Base-by-base conservation (phyloP, 2,888 invertebrate genomes). In the Unio delphinus region DNA sequence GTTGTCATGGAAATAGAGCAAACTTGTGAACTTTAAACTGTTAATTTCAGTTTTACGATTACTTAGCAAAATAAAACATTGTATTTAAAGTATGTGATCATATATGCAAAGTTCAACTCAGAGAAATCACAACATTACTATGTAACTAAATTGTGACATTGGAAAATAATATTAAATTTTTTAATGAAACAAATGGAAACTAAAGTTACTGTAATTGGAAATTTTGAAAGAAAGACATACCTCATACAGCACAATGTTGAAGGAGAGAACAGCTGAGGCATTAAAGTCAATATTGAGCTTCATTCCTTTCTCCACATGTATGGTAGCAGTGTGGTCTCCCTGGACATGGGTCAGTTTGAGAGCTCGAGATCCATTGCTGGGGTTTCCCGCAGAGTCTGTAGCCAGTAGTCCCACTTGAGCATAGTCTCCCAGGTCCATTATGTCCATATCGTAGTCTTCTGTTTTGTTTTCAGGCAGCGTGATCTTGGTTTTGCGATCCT, bases 201-300 rank as follows among this genome's bases (percentile, higher is more conserved):
- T 45, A 45, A 11, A 11, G 15, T 45, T 3, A 45, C 15, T 45
- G 45, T 45, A 11, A 45, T 45, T 45, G 45, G 45, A 45, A 45
- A 65, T n/a, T 17, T 23, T 28, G 18, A 61, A 56, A 56, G 45
- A 56, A 11, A 62, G 28, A 57, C 72, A 64, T 61, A 85, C 85
- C 78, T 80, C 75, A 70, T 84, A 85, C n/a, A 85, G 74, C 23
- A 70, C 70, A 15, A 84, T 75, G 68, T 83, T 78, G 72, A 85
- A 85, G 15, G 84, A 79, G 11, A 85, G 66, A 30, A 76, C 64
- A 1, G 85, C 81, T 8, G 80, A 74, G n/a, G 76, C 70, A 58
- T 82, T 76, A 73, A 80, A 84, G 67, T 82, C 80, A 30, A 85
- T 85, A 71, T 83, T 80, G 7, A 84, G 76, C 77, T 78, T 80